Evolutionary conservation across 2,888 invertebrate species (phyloP).

Genomic region (Hirtodrosophila alboralis): DNA sequence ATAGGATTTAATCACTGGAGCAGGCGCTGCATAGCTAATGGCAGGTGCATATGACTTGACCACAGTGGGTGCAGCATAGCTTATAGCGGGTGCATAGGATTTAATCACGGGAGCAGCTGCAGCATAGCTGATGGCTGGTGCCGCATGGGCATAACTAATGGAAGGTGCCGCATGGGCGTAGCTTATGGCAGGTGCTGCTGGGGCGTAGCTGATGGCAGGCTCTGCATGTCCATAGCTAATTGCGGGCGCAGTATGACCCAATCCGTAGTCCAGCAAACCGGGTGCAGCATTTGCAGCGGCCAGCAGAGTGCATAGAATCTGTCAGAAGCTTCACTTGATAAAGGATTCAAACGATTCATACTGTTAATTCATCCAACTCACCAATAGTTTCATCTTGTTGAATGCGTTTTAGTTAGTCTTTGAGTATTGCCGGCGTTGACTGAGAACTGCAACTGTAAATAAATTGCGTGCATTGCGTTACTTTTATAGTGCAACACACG

Average conservation of each 20-base stretch:
- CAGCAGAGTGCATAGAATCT: constrained; percentile 73
- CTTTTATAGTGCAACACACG: constrained; percentile 69
- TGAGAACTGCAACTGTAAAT: constrained; percentile 75
- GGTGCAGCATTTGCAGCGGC: constrained; percentile 72
- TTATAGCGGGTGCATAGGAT: constrained; percentile 65
- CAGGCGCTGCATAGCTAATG: constrained; percentile 63
- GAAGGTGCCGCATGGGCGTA: constrained; percentile 27
- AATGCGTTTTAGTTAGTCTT: constrained; percentile 31
- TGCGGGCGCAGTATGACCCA: constrained; percentile 43
- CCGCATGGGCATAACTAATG: constrained; percentile 40
- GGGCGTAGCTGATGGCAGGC: constrained; percentile 9
- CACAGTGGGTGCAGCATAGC: constrained; percentile 43
- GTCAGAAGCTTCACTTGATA: constrained; percentile 7
- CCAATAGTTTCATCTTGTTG: constrained; percentile 80
- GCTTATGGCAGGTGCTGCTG: constrained; percentile 31
- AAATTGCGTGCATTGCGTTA: constrained; percentile 61
- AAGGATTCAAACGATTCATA: not conserved
- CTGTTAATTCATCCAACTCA: constrained; percentile 48
- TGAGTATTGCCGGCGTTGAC: constrained; percentile 42
- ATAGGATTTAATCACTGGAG: constrained; percentile 56
- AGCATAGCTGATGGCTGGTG: constrained; percentile 61
- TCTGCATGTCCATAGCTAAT: constrained; percentile 33
- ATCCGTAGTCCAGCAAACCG: constrained; percentile 70
- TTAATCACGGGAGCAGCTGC: constrained; percentile 52
- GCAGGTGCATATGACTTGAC: constrained; percentile 65